Base-by-base conservation (phyloP, 2,113 vertebrate species). In the Megalops atlanticus region DNA sequence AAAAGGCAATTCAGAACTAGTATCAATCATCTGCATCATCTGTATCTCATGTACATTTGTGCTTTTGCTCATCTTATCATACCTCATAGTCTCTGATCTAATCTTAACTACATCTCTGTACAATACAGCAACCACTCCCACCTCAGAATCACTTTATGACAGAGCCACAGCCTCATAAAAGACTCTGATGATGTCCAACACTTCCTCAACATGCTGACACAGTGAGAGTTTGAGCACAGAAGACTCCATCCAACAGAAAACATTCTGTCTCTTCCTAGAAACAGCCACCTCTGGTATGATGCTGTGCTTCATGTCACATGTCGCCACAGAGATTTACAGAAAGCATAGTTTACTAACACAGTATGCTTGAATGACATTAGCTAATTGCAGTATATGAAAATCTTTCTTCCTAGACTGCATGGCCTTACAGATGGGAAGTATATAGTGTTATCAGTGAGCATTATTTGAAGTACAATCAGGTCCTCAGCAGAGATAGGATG, bases 21-120 rank as follows among this genome's bases (percentile, higher is more conserved):
- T 64, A 31, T 27, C 6, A 8, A 64, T 64, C 58, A 64, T 24
- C 58, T 64, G 58, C 18, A 64, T 64, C 58, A 64, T 24, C 58
- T 64, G 58, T 86, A 74, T 45, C 33, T 80, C 38, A 80, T 89
- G 86, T 89, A 89, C 71, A 14, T 52, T 75, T 68, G 11, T 64
- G 43, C 54, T 40, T 79, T 81, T 87, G n/a, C 77, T 78, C 83
- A 86, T 86, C 80, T 33, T 76, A 74, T 90, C 80, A 82, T 73
- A 71, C 79, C 76, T 58, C 43, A 54, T 80, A 76, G 82, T 87
- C 81, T 84, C 83, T 72, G 85, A 88, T 83, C 58, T 6, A 78
- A 79, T 40, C 41, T 41, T 33, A 39, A 33, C 14, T n/a, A 1
- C 21, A 70, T n/a, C 74, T 18, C 11, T 78, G 58, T 27, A 64